phyloP scores from a whole-genome alignment of 2,888 invertebrate species.

The Leptinotarsa juncta region DNA sequence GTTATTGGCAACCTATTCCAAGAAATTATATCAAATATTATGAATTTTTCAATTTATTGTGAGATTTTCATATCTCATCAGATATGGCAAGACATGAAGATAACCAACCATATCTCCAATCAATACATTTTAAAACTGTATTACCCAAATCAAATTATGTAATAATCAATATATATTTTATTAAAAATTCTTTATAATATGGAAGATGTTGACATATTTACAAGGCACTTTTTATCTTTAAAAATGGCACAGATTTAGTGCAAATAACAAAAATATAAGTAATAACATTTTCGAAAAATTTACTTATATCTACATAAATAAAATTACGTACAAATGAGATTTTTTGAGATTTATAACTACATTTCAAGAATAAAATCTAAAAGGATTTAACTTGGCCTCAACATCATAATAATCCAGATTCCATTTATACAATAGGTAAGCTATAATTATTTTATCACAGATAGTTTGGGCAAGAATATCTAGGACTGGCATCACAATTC shows the following conservation, averaged over 20 bases:
- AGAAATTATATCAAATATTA: too few relatives aligned
- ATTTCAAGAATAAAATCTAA: constrained; percentile 48
- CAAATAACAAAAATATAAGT: constrained; percentile 53
- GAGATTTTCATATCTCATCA: too few relatives aligned
- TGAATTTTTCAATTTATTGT: too few relatives aligned
- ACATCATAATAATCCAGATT: constrained; percentile 42
- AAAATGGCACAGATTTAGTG: constrained; percentile 61
- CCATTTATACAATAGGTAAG: constrained; percentile 48
- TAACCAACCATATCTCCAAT: too few relatives aligned
- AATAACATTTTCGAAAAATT: constrained; percentile 39
- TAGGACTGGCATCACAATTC: constrained; percentile 56
- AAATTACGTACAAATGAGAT: constrained; percentile 55
- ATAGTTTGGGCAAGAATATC: constrained; percentile 62
- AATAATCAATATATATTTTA: constrained; percentile 51
- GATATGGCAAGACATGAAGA: too few relatives aligned
- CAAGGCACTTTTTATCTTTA: constrained; percentile 58
- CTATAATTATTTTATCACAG: constrained; percentile 62
- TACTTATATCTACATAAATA: constrained; percentile 49
- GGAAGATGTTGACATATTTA: constrained; percentile 54
- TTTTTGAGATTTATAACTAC: constrained; percentile 51
- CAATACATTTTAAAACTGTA: too few relatives aligned
- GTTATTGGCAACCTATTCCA: too few relatives aligned
- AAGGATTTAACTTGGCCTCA: constrained; percentile 49
- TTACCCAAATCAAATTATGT: too few relatives aligned
- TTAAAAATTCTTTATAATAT: constrained; percentile 60